Conservation (phyloP, 2,113 vertebrate genomes). For the Litocranius walleri region DNA sequence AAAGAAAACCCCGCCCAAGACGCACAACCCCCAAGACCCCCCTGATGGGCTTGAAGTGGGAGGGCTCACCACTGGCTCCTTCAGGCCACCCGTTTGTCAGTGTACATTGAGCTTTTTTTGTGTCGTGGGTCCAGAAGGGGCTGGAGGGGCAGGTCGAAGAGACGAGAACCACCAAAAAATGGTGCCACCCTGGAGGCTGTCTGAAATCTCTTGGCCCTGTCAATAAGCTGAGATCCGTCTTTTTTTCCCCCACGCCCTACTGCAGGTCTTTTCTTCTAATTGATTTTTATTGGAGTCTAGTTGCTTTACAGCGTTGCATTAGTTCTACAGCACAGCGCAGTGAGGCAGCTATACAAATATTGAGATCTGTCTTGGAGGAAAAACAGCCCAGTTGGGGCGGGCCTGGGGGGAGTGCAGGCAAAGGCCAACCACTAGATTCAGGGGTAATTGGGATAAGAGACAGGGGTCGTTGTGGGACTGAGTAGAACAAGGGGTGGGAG, state of each 20-base stretch:
- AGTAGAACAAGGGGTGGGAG: background rate
- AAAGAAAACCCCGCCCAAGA: slow-evolving; percentile 61
- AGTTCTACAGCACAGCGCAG: background rate
- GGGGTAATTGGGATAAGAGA: background rate
- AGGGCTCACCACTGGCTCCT: background rate
- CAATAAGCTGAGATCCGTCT: background rate
- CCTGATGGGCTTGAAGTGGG: background rate
- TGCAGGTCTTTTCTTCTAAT: background rate
- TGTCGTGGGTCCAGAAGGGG: background rate
- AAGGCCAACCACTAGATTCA: background rate
- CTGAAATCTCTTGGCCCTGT: background rate
- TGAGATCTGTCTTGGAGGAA: background rate
- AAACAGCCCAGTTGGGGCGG: background rate
- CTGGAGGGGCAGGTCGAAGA: background rate
- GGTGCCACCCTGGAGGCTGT: background rate
- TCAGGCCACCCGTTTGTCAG: background rate
- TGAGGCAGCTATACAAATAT: background rate
- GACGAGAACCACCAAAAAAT: background rate
- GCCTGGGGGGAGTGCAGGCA: background rate
- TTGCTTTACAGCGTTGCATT: background rate
- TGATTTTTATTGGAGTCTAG: background rate
- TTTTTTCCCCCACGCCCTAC: background rate
- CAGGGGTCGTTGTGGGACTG: fast-evolving
- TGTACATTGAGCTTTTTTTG: background rate
- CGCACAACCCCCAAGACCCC: background rate